Conservation (phyloP, 2,113 vertebrate genomes). For the Sinocyclocheilus maitianheensis region DNA sequence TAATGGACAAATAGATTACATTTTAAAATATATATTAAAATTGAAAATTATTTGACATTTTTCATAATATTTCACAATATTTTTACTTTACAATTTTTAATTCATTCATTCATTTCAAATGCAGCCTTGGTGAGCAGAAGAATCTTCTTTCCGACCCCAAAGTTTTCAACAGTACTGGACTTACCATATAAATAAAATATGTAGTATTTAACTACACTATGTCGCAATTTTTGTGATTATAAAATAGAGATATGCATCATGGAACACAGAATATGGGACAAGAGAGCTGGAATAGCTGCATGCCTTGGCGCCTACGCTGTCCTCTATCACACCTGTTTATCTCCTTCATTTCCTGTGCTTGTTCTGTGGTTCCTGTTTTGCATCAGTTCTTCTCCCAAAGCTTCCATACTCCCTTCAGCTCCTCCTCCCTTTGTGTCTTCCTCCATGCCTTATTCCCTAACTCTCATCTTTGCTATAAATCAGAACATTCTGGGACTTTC, state of each 20-base stretch:
- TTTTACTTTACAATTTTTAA: too few relatives aligned
- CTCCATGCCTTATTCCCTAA: conserved; percentile 34
- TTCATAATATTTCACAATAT: too few relatives aligned
- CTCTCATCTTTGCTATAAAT: conserved; percentile 37
- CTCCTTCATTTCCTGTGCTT: conserved; percentile 48
- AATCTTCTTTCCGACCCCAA: neutral
- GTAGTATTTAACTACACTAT: neutral
- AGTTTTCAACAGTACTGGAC: neutral
- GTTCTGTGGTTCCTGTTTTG: conserved; percentile 41
- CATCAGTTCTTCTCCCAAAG: conserved; percentile 29
- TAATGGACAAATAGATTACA: too few relatives aligned
- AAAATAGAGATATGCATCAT: neutral
- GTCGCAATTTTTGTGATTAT: neutral
- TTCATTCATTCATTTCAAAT: too few relatives aligned
- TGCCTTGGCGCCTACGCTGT: conserved; percentile 18
- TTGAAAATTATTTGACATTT: too few relatives aligned
- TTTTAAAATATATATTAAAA: too few relatives aligned
- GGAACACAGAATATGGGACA: neutral
- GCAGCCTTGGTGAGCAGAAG: neutral
- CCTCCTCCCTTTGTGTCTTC: neutral
- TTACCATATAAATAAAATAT: neutral
- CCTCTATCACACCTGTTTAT: conserved; percentile 49
- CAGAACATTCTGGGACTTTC: conserved; percentile 24
- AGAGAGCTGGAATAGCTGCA: neutral
- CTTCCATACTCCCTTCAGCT: neutral